These are phyloP conservation scores for Agonopterix arenella DNA, from an alignment of 2,888 invertebrate species.

Conservation along the genomic window DNA sequence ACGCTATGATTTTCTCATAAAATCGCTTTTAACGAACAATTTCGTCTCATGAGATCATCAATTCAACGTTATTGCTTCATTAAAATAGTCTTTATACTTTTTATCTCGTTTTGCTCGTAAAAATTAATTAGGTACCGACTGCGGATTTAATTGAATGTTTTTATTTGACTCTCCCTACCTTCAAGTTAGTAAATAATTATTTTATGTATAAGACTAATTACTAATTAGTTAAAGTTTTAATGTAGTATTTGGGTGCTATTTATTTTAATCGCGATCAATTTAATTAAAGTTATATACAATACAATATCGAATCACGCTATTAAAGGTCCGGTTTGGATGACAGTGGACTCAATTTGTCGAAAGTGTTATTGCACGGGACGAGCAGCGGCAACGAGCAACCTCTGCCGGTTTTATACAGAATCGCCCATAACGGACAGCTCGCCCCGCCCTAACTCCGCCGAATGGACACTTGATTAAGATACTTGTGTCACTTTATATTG, in stretches of 20 bases:
- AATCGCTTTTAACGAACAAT: conserved; percentile 34
- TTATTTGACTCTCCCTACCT: not conserved
- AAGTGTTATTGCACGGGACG: conserved; percentile 63
- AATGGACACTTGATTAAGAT: conserved; percentile 74
- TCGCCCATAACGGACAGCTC: conserved; percentile 61
- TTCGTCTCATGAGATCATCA: conserved; percentile 32
- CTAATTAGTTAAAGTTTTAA: no score
- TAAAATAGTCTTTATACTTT: conserved; percentile 5
- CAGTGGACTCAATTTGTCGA: conserved; percentile 67
- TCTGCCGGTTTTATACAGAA: conserved; percentile 54
- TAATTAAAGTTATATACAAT: conserved; percentile 11
- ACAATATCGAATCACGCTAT: conserved; percentile 37
- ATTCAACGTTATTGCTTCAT: conserved; percentile 18
- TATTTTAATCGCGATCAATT: conserved; percentile 7
- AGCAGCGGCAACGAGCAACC: conserved; percentile 18
- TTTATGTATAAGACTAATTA: not conserved
- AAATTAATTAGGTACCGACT: conserved; percentile 5
- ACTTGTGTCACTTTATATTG: conserved; percentile 69
- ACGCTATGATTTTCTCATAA: conserved; percentile 59
- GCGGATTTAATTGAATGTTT: conserved; percentile 1
- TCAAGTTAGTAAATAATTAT: not conserved
- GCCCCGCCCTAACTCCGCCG: conserved; percentile 51
- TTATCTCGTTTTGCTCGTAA: conserved; percentile 3
- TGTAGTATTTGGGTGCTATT: not conserved
- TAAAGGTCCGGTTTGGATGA: conserved; percentile 47